Conservation (phyloP, 2,888 invertebrate genomes). For the Platycnemis pennipes region DNA sequence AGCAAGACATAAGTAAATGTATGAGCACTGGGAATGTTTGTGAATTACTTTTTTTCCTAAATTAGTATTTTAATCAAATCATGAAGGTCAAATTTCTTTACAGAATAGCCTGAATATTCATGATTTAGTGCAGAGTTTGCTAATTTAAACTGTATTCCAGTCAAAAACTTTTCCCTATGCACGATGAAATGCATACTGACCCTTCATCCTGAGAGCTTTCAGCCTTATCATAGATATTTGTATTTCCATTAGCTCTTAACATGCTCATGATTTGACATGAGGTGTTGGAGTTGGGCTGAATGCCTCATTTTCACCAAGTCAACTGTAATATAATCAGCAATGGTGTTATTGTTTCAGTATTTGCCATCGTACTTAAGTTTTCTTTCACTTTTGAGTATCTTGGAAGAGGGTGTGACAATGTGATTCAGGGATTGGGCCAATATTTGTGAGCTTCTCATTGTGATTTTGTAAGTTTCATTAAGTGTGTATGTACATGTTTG, state of each 20-base stretch:
- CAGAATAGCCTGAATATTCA: no score
- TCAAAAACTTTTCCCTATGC: no score
- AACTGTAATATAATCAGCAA: neutral
- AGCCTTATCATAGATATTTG: no score
- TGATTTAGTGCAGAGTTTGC: no score
- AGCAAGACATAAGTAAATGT: neutral
- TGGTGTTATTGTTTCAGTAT: neutral
- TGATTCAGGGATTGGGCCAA: conserved; percentile 30
- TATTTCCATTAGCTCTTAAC: neutral
- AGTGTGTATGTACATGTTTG: neutral
- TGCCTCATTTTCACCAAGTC: neutral
- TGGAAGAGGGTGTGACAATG: neutral
- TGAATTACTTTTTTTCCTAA: no score
- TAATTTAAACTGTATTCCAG: no score
- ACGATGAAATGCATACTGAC: no score
- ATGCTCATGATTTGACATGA: neutral
- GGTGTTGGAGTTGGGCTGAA: neutral
- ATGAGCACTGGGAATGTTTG: neutral
- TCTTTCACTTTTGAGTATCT: neutral
- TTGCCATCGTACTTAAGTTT: neutral
- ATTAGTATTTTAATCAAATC: no score
- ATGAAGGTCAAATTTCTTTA: no score
- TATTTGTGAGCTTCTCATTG: conserved; percentile 11
- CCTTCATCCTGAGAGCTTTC: no score
- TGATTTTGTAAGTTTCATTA: neutral